Evolutionary conservation across 2,113 vertebrate species (phyloP).

Genomic region (Apteryx owenii): DNA sequence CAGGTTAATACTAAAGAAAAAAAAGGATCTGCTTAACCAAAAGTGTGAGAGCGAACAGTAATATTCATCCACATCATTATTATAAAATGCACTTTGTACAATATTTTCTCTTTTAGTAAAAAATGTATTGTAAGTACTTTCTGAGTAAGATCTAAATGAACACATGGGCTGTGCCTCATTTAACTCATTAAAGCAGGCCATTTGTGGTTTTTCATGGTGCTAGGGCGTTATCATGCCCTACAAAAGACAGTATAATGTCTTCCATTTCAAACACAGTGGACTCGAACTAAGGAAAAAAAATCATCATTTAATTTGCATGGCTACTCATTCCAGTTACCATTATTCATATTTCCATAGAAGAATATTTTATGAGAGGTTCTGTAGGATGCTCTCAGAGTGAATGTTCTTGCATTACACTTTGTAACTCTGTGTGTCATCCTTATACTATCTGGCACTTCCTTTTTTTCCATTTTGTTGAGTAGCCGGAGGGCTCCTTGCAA

Average conservation of each 20-base stretch:
- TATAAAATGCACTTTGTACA: neutral
- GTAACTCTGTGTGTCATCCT: neutral
- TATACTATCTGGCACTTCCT: neutral
- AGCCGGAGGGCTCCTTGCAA: neutral
- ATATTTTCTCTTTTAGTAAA: neutral
- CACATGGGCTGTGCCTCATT: neutral
- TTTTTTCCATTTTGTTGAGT: neutral
- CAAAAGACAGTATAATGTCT: fast-evolving
- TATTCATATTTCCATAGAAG: neutral
- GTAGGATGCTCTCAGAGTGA: neutral
- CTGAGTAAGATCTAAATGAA: neutral
- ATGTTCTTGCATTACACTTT: neutral
- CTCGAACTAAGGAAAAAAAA: neutral
- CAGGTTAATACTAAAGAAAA: neutral
- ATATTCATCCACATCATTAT: neutral
- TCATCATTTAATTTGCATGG: neutral
- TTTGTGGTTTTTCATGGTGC: fast-evolving
- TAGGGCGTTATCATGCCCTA: fast-evolving
- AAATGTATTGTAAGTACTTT: neutral
- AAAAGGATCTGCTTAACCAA: neutral
- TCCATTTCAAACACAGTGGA: neutral
- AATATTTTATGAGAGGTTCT: neutral
- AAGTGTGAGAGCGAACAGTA: neutral
- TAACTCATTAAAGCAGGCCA: neutral
- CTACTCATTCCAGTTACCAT: fast-evolving